Conservation (phyloP, 2,113 vertebrate genomes). For the Chloroceryle aenea region DNA sequence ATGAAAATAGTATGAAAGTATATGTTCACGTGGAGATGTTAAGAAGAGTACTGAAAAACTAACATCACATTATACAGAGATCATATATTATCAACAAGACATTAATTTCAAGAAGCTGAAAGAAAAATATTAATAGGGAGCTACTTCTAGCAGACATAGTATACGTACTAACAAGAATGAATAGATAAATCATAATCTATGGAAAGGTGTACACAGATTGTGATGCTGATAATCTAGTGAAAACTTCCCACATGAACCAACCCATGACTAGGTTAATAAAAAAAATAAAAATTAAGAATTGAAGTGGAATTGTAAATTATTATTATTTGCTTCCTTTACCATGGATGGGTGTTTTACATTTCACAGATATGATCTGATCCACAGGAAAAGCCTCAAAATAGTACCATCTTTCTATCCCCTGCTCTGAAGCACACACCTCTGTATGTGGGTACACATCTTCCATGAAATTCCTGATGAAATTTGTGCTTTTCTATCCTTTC, state of each 20-base stretch:
- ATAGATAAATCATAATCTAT: background rate
- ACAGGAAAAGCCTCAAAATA: background rate
- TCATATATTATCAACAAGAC: background rate
- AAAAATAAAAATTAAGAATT: background rate
- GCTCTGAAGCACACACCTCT: background rate
- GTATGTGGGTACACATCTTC: background rate
- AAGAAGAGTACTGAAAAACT: background rate
- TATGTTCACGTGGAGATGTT: background rate
- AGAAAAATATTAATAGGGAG: background rate
- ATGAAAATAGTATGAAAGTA: background rate
- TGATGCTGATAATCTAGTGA: background rate
- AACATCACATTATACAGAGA: background rate
- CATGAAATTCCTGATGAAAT: background rate
- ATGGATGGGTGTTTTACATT: background rate
- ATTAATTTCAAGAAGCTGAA: background rate
- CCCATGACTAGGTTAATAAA: fast-evolving
- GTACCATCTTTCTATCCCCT: background rate
- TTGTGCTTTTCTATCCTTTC: background rate
- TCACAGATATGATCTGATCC: background rate
- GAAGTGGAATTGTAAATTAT: background rate
- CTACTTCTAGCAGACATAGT: background rate
- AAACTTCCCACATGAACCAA: background rate
- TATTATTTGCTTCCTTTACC: background rate
- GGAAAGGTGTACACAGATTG: background rate
- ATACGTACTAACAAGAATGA: background rate